Evolutionary conservation across 2,888 invertebrate genomes (phyloP), one percentile per base, ranked within the genome.

Genomic region (Ariolimax columbianus): DNA sequence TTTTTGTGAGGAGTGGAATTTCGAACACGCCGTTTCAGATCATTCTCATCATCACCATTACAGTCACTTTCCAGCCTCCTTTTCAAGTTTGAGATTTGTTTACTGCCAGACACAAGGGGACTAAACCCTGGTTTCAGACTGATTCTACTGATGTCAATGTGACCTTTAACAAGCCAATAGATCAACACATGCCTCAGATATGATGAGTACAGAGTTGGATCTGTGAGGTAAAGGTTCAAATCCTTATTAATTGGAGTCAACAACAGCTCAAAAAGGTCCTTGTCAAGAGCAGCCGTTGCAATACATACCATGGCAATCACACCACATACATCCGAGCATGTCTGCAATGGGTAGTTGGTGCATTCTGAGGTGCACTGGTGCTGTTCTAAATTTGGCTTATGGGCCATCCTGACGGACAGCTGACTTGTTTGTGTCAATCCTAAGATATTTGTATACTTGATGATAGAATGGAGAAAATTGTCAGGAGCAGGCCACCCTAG

Each of bases 331-430:
- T 85, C 85, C 4, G 85, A 85, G 59, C 85, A 85, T 19, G 68
- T 85, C 68, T 85, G 85, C 26, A 85, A 63, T 19, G 85, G 85
- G 68, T 85, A 85, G 73, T 85, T 85, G 38, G 85, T 85, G 78
- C 85, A 85, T 14, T 63, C 33, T 30, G 73, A 43, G 14, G 77
- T 59, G 51, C 85, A 85, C 23, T 26, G 23, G 66, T 85, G 85
- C 26, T 85, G 85, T 55, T 85, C 85, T 6, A 11, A 17, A 47
- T 85, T 85, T 38, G 82, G 77, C 38, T 82, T 55, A 59, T 85
- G 85, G 19, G 85, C 85, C 77, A 85, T 75, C 38, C 70, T 82
- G 6, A 82, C 17, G 14, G 36, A 33, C 47, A 85, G 63, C 68
- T 82, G 70, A 23, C 66, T 70, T 30, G 51, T n/a, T 0, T 70